Evolutionary conservation across 2,888 invertebrate species (phyloP).

Genomic region (Ernsta delagoae): DNA sequence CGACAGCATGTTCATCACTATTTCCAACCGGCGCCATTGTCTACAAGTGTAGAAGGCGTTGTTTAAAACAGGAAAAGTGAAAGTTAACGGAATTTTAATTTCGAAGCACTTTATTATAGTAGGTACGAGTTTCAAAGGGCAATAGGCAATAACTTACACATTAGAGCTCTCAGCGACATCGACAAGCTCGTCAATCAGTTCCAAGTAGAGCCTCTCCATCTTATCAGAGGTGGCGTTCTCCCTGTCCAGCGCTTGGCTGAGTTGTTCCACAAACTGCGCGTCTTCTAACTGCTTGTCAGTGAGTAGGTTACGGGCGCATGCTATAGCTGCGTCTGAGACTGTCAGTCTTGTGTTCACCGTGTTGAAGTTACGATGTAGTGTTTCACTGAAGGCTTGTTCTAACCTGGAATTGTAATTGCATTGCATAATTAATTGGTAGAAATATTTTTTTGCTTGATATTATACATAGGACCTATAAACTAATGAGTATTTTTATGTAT

Average conservation of each 20-base stretch:
- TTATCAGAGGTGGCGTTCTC: slow-evolving; percentile 70
- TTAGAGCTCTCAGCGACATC: slow-evolving; percentile 73
- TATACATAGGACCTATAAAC: no score
- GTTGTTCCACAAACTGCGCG: slow-evolving; percentile 50
- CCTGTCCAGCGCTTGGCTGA: slow-evolving; percentile 59
- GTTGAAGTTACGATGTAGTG: slow-evolving; percentile 85
- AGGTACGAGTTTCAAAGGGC: neutral
- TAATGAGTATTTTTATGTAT: no score
- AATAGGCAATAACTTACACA: slow-evolving; percentile 58
- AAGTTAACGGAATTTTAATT: no score
- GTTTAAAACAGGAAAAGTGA: no score
- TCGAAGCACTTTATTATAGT: no score
- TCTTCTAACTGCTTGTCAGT: slow-evolving; percentile 63
- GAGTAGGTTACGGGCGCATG: slow-evolving; percentile 75
- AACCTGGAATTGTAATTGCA: slow-evolving; percentile 60
- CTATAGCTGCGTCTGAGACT: slow-evolving; percentile 80
- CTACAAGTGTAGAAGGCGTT: slow-evolving; percentile 57
- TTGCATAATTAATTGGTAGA: neutral
- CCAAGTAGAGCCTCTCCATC: slow-evolving; percentile 80
- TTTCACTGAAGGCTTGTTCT: slow-evolving; percentile 83
- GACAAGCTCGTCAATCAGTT: slow-evolving; percentile 83
- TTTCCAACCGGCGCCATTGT: slow-evolving; percentile 93
- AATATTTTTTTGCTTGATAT: no score
- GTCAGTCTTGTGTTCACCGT: slow-evolving; percentile 85
- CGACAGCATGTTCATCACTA: slow-evolving; percentile 90